These are phyloP conservation scores for Rhyacophila brunnea DNA, from an alignment of 1,140 invertebrate species.

Conservation along the genomic window DNA sequence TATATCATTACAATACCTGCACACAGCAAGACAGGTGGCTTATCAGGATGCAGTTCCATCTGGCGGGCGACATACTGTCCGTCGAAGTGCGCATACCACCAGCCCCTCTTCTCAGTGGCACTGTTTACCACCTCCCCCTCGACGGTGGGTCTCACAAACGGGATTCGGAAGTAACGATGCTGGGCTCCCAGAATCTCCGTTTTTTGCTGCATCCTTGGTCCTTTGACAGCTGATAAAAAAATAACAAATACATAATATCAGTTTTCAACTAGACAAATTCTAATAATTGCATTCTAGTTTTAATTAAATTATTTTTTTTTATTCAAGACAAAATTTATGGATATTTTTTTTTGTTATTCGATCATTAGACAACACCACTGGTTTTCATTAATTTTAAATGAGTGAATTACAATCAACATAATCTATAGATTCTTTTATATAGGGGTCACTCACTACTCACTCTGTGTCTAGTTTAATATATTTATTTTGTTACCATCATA, in stretches of 20 bases:
- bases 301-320: too few species aligned
- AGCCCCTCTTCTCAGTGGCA: slow-evolving; percentile 65
- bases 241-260: slow-evolving; percentile 14
- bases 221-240: slow-evolving; percentile 55
- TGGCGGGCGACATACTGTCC: slow-evolving; percentile 96
- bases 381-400: too few species aligned
- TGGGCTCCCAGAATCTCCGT: slow-evolving; percentile 61
- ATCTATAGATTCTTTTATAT: too few species aligned
- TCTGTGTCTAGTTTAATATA: too few species aligned
- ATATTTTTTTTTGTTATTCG: too few species aligned
- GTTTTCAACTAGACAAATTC: too few species aligned
- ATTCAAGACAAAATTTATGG: too few species aligned
- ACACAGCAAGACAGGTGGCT: slow-evolving; percentile 81
- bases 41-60: slow-evolving; percentile 95
- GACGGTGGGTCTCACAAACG: slow-evolving; percentile 73
- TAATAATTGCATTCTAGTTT: too few species aligned
- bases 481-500: too few species aligned
- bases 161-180: slow-evolving; percentile 92
- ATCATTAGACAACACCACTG: too few species aligned
- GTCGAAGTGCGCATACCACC: slow-evolving; percentile 98
- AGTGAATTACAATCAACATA: too few species aligned
- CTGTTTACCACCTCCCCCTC: slow-evolving; percentile 46
- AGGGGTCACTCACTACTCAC: too few species aligned
- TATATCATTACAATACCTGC: slow-evolving; percentile 71
- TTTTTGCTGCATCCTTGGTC: slow-evolving; percentile 60